These are phyloP conservation scores for Creontiades dilutus DNA, from an alignment of 2,888 invertebrate species.

Conservation along the genomic window DNA sequence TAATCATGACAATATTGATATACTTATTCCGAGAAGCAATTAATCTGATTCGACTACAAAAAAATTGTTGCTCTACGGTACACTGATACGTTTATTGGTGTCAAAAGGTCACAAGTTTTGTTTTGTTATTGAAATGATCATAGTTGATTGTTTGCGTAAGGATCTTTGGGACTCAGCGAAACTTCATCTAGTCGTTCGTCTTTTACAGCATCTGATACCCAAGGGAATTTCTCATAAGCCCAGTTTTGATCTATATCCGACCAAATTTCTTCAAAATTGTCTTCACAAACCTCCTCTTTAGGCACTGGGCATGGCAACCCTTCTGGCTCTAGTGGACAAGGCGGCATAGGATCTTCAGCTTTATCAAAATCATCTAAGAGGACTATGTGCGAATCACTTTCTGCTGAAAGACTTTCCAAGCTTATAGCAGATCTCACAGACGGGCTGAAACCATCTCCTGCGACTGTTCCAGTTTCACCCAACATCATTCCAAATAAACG, in stretches of 20 bases:
- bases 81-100: conserved; percentile 30
- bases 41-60: neutral
- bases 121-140: neutral
- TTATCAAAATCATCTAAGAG: conserved; percentile 54
- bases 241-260: conserved; percentile 62
- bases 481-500: neutral
- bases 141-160: conserved; percentile 62
- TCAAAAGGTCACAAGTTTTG: conserved; percentile 1
- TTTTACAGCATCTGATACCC: conserved; percentile 30
- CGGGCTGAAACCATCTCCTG: neutral
- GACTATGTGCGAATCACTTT: neutral
- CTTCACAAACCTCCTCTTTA: neutral
- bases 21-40: too few relatives aligned
- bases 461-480: neutral
- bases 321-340: conserved; percentile 42
- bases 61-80: neutral
- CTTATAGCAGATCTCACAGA: neutral
- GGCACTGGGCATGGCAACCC: conserved; percentile 50
- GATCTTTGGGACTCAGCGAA: conserved; percentile 47
- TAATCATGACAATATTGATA: too few relatives aligned
- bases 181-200: conserved; percentile 46
- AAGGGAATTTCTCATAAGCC: conserved; percentile 67
- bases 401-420: neutral
- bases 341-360: conserved; percentile 49
- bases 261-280: conserved; percentile 45